These are phyloP conservation scores for Strix occidentalis DNA, from an alignment of 2,797 vertebrate genomes.

Conservation along the genomic window DNA sequence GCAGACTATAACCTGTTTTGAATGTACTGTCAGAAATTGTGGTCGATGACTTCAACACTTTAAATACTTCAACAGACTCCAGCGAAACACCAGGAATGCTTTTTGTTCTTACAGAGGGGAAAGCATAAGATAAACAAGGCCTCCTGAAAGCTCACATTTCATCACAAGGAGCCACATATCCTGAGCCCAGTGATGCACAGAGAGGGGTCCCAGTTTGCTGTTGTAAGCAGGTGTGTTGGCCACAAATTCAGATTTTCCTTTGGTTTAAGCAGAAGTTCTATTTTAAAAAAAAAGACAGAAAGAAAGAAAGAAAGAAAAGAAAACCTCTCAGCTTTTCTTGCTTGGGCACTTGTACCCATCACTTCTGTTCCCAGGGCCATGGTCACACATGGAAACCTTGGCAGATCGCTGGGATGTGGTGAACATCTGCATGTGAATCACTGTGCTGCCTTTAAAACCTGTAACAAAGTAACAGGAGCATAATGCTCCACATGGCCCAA, in stretches of 20 bases:
- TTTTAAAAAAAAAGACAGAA: not conserved
- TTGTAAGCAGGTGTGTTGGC: not conserved
- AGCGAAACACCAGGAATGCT: not conserved
- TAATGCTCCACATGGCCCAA: accelerated
- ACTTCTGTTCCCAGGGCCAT: not conserved
- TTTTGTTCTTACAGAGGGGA: not conserved
- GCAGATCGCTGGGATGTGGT: accelerated
- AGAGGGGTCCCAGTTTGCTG: not conserved
- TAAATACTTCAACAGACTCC: not conserved
- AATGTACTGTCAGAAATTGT: not conserved
- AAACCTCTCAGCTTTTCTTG: not conserved
- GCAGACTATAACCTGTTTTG: not conserved
- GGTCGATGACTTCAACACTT: not conserved
- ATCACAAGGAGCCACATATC: not conserved
- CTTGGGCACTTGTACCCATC: not conserved
- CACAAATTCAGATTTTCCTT: not conserved
- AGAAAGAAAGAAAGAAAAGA: not conserved
- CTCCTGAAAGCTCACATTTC: not conserved
- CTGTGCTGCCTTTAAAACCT: not conserved
- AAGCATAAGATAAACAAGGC: not conserved
- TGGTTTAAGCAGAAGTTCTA: not conserved
- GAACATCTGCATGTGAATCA: accelerated
- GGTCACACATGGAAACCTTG: accelerated
- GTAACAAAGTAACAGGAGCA: accelerated
- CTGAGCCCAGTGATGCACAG: not conserved